A percentile compares a stretch with the other conserved stretches of the same genome.
Evolutionary conservation across 2,888 invertebrate species (phyloP).

Genomic region (Apamea crenata): DNA sequence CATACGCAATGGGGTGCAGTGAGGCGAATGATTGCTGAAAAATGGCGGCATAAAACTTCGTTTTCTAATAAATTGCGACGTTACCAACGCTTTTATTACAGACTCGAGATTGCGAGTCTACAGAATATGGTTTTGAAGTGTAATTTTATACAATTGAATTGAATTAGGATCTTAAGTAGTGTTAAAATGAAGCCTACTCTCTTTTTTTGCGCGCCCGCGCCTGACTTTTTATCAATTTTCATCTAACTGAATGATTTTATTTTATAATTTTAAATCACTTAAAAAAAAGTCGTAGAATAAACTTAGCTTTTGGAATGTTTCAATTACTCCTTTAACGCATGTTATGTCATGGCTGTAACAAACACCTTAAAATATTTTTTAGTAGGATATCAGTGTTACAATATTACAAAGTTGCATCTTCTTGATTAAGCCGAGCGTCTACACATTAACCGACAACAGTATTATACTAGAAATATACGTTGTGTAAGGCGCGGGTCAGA

Average conservation of each 20-base stretch:
- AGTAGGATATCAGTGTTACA: background rate
- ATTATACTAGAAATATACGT: too few relatives aligned
- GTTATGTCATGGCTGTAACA: background rate
- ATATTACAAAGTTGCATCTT: background rate
- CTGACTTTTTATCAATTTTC: conserved; percentile 11
- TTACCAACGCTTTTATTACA: conserved; percentile 70
- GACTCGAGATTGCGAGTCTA: conserved; percentile 46
- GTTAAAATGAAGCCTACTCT: conserved; percentile 36
- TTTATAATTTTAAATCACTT: background rate
- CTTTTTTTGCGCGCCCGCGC: background rate
- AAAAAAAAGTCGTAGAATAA: background rate
- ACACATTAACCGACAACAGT: background rate
- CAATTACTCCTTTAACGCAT: background rate
- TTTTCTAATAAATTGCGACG: conserved; percentile 75
- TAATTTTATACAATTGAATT: conserved; percentile 61
- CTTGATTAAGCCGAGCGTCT: background rate
- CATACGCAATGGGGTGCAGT: conserved; percentile 80
- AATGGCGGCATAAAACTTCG: conserved; percentile 78
- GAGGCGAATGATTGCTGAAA: conserved; percentile 81
- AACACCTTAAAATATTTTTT: background rate
- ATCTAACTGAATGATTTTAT: background rate
- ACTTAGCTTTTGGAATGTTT: background rate
- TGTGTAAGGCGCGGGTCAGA: too few relatives aligned
- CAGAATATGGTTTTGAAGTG: conserved; percentile 50
- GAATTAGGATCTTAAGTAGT: conserved; percentile 49